phyloP scores from a whole-genome alignment of 2,113 vertebrate genomes.

The Macroglossus sobrinus region DNA sequence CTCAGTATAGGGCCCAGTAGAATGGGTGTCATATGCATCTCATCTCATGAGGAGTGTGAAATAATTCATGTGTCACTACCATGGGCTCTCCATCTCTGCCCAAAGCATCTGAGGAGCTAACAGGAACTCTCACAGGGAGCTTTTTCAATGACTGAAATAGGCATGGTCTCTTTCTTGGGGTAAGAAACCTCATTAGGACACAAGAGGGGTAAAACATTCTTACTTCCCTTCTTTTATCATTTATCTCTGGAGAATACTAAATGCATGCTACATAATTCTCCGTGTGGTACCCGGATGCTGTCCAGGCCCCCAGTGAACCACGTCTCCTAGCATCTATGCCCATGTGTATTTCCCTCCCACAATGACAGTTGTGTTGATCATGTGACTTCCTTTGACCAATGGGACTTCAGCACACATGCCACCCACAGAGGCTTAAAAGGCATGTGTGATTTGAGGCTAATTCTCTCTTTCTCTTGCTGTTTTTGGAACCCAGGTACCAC shows the following conservation, averaged over 20 bases:
- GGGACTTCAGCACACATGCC: neutral
- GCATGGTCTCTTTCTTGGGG: neutral
- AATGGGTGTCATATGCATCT: neutral
- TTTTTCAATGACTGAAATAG: neutral
- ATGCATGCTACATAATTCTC: neutral
- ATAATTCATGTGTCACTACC: neutral
- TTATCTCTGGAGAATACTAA: neutral
- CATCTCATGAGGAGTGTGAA: neutral
- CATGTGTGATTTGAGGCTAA: neutral
- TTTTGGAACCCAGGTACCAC: neutral
- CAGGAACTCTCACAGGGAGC: neutral
- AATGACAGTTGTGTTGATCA: neutral
- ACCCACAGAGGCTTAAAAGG: neutral
- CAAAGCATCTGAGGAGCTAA: neutral
- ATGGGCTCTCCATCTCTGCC: neutral
- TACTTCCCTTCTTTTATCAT: neutral
- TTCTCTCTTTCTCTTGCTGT: neutral
- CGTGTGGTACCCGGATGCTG: no score
- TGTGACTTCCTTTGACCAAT: neutral
- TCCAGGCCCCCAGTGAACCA: neutral
- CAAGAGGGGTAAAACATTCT: neutral
- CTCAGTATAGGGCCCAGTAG: neutral
- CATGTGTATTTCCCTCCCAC: neutral
- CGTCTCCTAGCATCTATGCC: neutral
- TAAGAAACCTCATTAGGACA: neutral